A percentile compares a stretch with the other conserved stretches of the same genome.
Conservation (phyloP, 2,797 vertebrate species). For the Lindbergichthys nudifrons region DNA sequence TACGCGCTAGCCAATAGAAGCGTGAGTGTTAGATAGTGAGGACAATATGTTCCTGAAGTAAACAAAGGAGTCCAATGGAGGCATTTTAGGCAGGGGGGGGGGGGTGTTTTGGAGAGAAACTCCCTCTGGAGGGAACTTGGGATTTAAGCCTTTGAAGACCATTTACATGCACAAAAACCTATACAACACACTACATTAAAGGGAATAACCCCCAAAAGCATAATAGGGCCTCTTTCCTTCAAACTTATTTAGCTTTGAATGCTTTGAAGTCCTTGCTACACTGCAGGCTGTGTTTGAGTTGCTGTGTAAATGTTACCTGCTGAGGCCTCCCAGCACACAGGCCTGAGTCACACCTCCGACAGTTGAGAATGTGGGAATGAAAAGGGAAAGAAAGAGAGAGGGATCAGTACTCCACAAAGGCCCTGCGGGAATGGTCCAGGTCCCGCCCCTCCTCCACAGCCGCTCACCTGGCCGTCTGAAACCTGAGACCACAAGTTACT, state of each 20-base stretch:
- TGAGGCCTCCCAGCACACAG: conserved; percentile 10
- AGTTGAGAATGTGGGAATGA: conserved; percentile 19
- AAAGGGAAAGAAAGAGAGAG: conserved; percentile 32
- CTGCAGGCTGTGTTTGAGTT: background rate
- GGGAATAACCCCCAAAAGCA: too few species aligned
- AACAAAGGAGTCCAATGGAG: too few species aligned
- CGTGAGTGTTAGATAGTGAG: too few species aligned
- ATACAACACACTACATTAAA: too few species aligned
- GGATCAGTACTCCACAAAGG: conserved; percentile 30
- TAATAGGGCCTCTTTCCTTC: too few species aligned
- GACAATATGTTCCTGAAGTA: too few species aligned
- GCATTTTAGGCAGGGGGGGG: too few species aligned
- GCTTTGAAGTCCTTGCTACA: background rate
- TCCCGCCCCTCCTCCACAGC: conserved; percentile 14
- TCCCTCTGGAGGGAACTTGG: too few species aligned
- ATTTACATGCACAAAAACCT: too few species aligned
- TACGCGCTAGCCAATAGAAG: too few species aligned
- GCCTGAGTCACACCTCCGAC: conserved; percentile 26
- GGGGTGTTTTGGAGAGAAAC: too few species aligned
- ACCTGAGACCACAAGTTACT: conserved; percentile 44
- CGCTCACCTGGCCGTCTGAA: conserved; percentile 55
- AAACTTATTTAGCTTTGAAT: background rate
- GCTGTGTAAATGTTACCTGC: conserved; percentile 26
- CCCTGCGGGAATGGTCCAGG: conserved; percentile 4
- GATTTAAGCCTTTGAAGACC: too few species aligned